Conservation (phyloP, 2,113 vertebrate species). For the Gymnarchus niloticus region DNA sequence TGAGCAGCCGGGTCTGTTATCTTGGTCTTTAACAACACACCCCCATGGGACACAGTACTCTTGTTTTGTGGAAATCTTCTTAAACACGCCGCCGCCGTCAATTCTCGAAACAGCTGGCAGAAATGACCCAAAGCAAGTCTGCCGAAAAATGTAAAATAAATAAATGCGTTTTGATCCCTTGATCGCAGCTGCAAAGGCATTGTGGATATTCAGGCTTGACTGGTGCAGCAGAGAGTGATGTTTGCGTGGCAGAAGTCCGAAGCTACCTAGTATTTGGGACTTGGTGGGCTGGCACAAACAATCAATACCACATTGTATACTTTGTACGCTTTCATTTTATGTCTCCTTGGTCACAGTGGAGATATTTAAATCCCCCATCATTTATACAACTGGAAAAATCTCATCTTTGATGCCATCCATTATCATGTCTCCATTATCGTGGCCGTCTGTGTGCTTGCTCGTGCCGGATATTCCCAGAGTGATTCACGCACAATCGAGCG, state of each 20-base stretch:
- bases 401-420: background rate
- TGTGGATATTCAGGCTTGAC: no score
- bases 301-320: background rate
- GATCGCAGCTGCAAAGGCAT: background rate
- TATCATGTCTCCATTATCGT: background rate
- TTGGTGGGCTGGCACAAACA: background rate
- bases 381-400: background rate
- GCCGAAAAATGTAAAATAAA: background rate
- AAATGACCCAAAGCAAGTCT: background rate
- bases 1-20: background rate
- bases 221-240: background rate
- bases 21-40: background rate
- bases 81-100: background rate
- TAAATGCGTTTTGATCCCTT: background rate
- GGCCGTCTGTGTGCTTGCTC: background rate
- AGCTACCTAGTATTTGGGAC: no score
- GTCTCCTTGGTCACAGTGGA: background rate
- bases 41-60: background rate
- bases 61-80: background rate
- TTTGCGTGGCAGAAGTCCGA: background rate
- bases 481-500: background rate
- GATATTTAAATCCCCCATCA: background rate
- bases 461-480: background rate
- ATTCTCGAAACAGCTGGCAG: background rate
- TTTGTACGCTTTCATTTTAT: background rate